A percentile compares a stretch with the other conserved stretches of the same genome.
Conservation (phyloP, 2,888 invertebrate species). For the Salpingus planirostris region DNA sequence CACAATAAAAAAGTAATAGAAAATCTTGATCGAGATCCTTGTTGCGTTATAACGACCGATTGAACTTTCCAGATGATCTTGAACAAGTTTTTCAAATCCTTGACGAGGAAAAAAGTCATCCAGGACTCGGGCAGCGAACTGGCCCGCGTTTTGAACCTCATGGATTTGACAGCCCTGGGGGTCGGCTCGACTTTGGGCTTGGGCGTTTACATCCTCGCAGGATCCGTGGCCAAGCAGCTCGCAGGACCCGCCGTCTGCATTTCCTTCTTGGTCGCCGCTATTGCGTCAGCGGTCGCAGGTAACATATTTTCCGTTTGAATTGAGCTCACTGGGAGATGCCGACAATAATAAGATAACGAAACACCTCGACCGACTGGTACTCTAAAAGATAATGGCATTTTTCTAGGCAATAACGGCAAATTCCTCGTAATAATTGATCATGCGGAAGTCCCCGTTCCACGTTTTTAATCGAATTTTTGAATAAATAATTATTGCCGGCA, state of each 20-base stretch:
- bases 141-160: constrained; percentile 63
- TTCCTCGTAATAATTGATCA: too few relatives aligned
- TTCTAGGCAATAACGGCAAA: too few relatives aligned
- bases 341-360: too few relatives aligned
- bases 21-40: too few relatives aligned
- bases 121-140: constrained; percentile 38
- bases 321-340: too few relatives aligned
- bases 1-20: too few relatives aligned
- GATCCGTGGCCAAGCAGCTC: constrained; percentile 73
- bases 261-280: constrained; percentile 84
- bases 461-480: too few relatives aligned
- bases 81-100: constrained; percentile 24
- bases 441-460: too few relatives aligned
- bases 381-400: too few relatives aligned
- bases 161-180: constrained; percentile 81
- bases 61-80: constrained; percentile 23
- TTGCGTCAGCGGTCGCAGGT: constrained; percentile 91
- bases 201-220: constrained; percentile 91
- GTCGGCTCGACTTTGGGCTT: constrained; percentile 85
- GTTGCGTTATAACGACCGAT: too few relatives aligned
- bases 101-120: constrained; percentile 43
- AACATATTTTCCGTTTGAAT: constrained; percentile 27
- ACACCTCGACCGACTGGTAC: too few relatives aligned
- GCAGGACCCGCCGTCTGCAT: constrained; percentile 89
- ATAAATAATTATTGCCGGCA: too few relatives aligned